Evolutionary conservation across 2,797 vertebrate species (phyloP).

Genomic region (Macropodus opercularis): DNA sequence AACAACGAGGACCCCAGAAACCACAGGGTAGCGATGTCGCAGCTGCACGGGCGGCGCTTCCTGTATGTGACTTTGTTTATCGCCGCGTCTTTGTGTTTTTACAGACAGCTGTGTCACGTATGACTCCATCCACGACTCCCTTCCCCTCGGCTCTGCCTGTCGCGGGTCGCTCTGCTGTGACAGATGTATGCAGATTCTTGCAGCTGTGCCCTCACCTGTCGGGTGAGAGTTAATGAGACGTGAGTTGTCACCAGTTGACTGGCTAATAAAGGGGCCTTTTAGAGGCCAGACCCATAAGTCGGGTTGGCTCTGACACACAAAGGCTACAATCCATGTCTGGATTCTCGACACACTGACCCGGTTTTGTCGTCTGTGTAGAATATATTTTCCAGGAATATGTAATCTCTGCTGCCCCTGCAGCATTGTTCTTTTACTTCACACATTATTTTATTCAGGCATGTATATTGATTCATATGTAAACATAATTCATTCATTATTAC

Average conservation of each 20-base stretch:
- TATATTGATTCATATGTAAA: background rate
- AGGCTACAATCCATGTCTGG: constrained; percentile 14
- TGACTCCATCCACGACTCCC: constrained; percentile 15
- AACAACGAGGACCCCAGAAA: constrained; percentile 42
- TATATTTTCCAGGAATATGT: constrained; percentile 19
- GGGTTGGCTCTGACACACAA: constrained; percentile 25
- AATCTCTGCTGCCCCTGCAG: constrained; percentile 26
- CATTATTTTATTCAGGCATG: background rate
- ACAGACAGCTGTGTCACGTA: constrained; percentile 64
- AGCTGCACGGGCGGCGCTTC: background rate
- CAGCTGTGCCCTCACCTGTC: constrained; percentile 79
- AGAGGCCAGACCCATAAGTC: constrained; percentile 17
- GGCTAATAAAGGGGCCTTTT: constrained; percentile 27
- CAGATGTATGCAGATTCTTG: constrained; percentile 69
- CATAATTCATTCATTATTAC: background rate
- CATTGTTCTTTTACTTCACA: too few species aligned
- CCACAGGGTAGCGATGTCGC: too few species aligned
- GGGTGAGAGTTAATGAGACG: constrained; percentile 65
- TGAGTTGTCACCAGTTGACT: constrained; percentile 51
- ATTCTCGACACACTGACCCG: constrained; percentile 63
- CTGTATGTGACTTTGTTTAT: constrained; percentile 16
- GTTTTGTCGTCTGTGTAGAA: constrained; percentile 31
- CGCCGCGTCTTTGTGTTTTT: constrained; percentile 23
- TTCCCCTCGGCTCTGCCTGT: constrained; percentile 1
- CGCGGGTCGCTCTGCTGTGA: constrained; percentile 39